Evolutionary conservation across 2,797 vertebrate species (phyloP), one percentile per base, ranked within the genome.

Genomic region (Phylloscopus collybita): DNA sequence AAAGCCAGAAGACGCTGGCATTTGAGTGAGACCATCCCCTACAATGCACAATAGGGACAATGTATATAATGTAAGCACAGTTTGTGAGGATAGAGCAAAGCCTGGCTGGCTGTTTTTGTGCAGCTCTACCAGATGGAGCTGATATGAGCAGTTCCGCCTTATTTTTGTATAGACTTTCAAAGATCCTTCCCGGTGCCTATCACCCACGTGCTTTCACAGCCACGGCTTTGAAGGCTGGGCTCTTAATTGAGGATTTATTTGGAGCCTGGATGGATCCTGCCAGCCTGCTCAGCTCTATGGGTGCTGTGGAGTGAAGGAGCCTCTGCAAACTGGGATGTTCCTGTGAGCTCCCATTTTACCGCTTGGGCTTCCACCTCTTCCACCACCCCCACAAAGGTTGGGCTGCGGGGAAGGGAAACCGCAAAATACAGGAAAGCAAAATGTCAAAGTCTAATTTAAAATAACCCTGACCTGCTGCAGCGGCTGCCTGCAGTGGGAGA

Each of bases 1-100:
- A 96, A 96, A 95, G 94, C 95, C 94, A 88, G 82, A 90, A 96
- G 87, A 95, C 6, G 59, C 86, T 93, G 85, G 66, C 66, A 70
- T 87, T 82, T n/a, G 84, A 91, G 75, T 95, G 92, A 83, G 84
- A 19, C 86, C 90, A 75, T 96, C 92, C 90, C 83, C 88, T 96
- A 59, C 91, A 92, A 88, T 23, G 90, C 94, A 96, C 95, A 96
- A 96, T 61, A 57, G 94, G 61, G 57, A 95, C 72, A 51, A 92
- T 14, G 70, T 62, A 71, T 30, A 61, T 18, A 70, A 84, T 61
- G 88, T 75, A 60, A 86, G 78, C 65, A 40, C 8, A 32, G 49
- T 79, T 83, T 51, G 36, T 21, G 6, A 47, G 70, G 79, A 25
- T 2, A 23, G 66, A 66, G 65, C 36, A 49, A 64, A 86, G 73